Evolutionary conservation across 2,888 invertebrate species (phyloP), one percentile per base, ranked within the genome.

Genomic region (Monoplex corrugatus): DNA sequence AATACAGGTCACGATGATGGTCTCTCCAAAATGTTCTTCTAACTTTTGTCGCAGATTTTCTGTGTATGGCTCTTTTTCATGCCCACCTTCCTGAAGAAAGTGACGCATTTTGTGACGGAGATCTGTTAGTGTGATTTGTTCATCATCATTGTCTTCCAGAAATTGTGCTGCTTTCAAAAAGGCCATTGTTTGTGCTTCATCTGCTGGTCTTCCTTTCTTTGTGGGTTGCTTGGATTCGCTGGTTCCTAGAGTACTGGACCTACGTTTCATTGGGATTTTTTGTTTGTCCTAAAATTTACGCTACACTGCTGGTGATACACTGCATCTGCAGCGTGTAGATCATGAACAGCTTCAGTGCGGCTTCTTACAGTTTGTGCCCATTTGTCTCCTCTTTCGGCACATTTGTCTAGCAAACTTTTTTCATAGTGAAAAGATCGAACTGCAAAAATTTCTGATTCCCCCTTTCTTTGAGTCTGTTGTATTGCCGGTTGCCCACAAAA

Each of bases 241-340:
- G 84, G 3, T 23, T 43, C 23, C 32, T 43, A 32, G 38, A n/a
- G n/a, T n/a, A 86, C 32, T 19, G 38, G 6, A 1, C 32, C 35
- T n/a, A 57, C 63, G 35, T 38, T n/a, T n/a, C n/a, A 50, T 13
- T 8, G 87, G 87, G 38, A 87, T 44, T n/a, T 40, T 75, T 72
- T 87, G 44, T 16, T 32, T 1, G 87, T 87, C 40, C 87, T 87
- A 43, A 87, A 87, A 43, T 87, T 87, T 1, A 68, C 32, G 23
- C 28, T 72, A 40, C 87, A 87, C 32, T 72, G 68, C 23, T 75
- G 19, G 57, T 87, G 87, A 43, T 87, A 87, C 43, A 87, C n/a
- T n/a, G 87, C 87, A 87, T 87, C 87, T 87, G 87, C 87, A 50
- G 75, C 87, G 38, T 72, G 75, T 16, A 40, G 75, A n/a, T 87